Conservation (phyloP, 2,888 invertebrate genomes). For the Microplitis manilae region DNA sequence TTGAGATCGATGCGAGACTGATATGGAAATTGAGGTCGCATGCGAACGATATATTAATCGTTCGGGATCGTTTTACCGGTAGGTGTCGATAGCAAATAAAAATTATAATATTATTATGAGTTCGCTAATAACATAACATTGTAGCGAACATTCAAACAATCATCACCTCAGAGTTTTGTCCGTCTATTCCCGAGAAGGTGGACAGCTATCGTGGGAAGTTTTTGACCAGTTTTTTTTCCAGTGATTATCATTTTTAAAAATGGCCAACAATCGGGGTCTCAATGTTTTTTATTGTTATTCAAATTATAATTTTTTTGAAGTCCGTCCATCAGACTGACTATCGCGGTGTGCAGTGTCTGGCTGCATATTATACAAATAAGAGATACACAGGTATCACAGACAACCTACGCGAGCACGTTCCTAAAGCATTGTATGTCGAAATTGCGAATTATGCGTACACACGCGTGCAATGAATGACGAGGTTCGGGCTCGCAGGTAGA, state of each 20-base stretch:
- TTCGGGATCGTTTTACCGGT: constrained; percentile 24
- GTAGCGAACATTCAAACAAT: neutral
- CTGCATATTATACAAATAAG: neutral
- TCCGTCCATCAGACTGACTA: neutral
- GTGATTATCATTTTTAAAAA: neutral
- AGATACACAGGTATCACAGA: constrained; percentile 5
- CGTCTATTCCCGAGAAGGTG: constrained; percentile 13
- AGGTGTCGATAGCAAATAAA: constrained; percentile 30
- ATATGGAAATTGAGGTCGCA: constrained; percentile 30
- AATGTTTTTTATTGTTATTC: too few species aligned
- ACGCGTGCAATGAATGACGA: constrained; percentile 16
- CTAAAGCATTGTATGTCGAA: constrained; percentile 34
- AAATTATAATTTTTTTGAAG: too few species aligned
- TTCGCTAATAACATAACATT: neutral
- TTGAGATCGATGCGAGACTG: constrained; percentile 25
- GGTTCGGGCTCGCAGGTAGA: constrained; percentile 31
- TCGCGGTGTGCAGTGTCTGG: constrained; percentile 2
- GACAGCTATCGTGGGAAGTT: constrained; percentile 39
- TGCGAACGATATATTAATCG: constrained; percentile 32
- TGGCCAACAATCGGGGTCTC: too few species aligned
- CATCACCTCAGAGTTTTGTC: neutral
- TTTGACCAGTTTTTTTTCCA: neutral
- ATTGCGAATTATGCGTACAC: constrained; percentile 24
- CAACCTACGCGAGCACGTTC: constrained; percentile 35
- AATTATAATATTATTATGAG: neutral